phyloP scores from a whole-genome alignment of 2,888 invertebrate genomes.

The Eupithecia subfuscata region DNA sequence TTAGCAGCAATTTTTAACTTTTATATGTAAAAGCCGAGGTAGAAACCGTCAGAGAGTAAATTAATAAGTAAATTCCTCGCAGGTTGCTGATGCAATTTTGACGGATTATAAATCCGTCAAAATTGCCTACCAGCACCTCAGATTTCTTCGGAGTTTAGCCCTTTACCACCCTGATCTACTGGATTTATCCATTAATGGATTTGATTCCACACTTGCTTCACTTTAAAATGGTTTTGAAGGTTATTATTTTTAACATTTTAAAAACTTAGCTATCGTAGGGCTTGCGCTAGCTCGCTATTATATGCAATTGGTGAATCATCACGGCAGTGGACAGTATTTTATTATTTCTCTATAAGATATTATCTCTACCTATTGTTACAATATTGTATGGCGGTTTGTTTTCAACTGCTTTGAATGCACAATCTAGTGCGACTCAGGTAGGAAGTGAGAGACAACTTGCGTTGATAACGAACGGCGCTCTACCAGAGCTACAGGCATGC shows the following conservation, averaged over 20 bases:
- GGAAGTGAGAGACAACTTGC: constrained; percentile 43
- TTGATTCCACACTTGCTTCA: neutral
- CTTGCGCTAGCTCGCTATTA: no score
- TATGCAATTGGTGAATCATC: neutral
- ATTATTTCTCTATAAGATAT: neutral
- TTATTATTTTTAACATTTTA: no score
- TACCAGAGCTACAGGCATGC: constrained; percentile 19
- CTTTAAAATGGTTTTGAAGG: neutral
- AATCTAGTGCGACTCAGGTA: constrained; percentile 41
- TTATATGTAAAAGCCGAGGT: no score
- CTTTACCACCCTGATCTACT: neutral
- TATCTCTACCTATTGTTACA: constrained; percentile 1
- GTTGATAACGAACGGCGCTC: constrained; percentile 41
- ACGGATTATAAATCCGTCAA: no score
- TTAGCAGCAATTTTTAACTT: no score
- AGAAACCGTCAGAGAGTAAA: no score
- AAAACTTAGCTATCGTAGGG: no score
- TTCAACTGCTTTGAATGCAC: constrained; percentile 38
- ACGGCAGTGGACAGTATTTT: neutral
- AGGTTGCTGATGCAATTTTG: no score
- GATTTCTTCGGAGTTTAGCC: no score
- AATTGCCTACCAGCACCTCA: no score
- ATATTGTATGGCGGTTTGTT: constrained; percentile 23
- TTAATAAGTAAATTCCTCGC: no score
- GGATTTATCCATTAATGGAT: neutral